These are phyloP conservation scores for Amyelois transitella DNA, from an alignment of 1,140 invertebrate genomes.

Conservation along the genomic window DNA sequence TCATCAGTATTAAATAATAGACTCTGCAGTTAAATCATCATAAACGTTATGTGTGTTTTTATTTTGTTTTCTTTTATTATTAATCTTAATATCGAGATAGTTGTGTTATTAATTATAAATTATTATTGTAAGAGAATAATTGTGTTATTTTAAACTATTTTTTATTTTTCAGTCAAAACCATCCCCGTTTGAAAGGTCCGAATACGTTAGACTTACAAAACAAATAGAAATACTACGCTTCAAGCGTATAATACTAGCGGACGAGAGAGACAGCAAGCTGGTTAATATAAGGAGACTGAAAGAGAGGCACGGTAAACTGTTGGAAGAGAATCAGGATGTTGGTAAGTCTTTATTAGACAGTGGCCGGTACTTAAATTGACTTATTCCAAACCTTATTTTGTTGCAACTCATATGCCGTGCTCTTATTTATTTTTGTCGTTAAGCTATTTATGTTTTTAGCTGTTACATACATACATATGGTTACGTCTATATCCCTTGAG, in stretches of 20 bases:
- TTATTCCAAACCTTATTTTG: no score
- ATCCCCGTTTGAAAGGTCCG: constrained; percentile 66
- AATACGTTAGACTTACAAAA: constrained; percentile 61
- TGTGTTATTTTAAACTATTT: no score
- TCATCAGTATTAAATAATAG: constrained; percentile 38
- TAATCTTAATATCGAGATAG: no score
- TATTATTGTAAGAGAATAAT: no score
- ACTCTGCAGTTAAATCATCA: constrained; percentile 65
- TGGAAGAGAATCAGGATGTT: constrained; percentile 68
- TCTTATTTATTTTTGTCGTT: no score
- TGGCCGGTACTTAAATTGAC: no score
- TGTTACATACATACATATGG: no score
- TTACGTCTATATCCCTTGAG: no score
- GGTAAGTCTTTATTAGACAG: no score
- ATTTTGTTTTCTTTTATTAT: constrained; percentile 8
- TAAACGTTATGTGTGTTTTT: constrained; percentile 57
- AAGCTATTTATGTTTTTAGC: no score
- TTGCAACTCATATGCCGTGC: no score
- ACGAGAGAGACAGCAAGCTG: constrained; percentile 63
- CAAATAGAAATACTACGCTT: constrained; percentile 66
- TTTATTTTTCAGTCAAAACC: constrained; percentile 58
- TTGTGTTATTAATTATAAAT: no score
- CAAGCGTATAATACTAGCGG: constrained; percentile 63
- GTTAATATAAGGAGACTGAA: constrained; percentile 62
- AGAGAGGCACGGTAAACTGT: constrained; percentile 53